These are phyloP conservation scores for Salarias fasciatus DNA, from an alignment of 2,797 vertebrate genomes.

Conservation along the genomic window DNA sequence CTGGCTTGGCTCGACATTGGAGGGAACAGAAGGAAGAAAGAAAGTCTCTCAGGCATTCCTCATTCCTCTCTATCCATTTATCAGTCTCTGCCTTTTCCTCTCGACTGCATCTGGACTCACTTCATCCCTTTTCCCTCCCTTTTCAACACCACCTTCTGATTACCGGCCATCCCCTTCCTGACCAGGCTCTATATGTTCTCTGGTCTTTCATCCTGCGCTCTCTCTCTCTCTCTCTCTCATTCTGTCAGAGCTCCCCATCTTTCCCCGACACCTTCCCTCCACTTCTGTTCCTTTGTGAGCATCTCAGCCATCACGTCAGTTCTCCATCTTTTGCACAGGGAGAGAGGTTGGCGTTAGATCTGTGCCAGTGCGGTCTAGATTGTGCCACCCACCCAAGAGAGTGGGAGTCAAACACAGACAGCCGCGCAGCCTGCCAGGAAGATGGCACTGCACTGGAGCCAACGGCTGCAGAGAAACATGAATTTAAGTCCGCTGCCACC, in stretches of 20 bases:
- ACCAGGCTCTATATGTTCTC: conserved; percentile 49
- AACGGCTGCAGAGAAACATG: conserved; percentile 67
- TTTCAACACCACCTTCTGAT: conserved; percentile 53
- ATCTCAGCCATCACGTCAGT: conserved; percentile 54
- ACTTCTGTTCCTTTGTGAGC: conserved; percentile 54
- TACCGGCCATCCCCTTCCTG: conserved; percentile 53
- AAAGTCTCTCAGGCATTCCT: conserved; percentile 64
- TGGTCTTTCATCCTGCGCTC: conserved; percentile 32
- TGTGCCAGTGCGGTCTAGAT: conserved; percentile 61
- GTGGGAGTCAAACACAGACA: conserved; percentile 78
- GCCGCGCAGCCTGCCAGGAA: conserved; percentile 64
- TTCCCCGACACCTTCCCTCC: conserved; percentile 57
- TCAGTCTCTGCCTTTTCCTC: conserved; percentile 64
- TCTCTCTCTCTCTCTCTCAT: conserved; percentile 39
- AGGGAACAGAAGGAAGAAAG: conserved; percentile 65
- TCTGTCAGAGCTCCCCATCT: conserved; percentile 63
- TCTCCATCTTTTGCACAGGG: conserved; percentile 46
- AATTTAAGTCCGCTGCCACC: conserved; percentile 68
- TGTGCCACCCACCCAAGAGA: conserved; percentile 69
- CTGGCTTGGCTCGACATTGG: conserved; percentile 66
- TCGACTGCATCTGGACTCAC: conserved; percentile 70
- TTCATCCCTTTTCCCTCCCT: conserved; percentile 33
- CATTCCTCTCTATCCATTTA: conserved; percentile 65
- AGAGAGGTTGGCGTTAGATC: conserved; percentile 64
- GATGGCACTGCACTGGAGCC: conserved; percentile 66